Percentiles rank a stretch among this genome's conserved stretches.
Evolutionary conservation across 2,797 vertebrate species (phyloP).

Genomic region (Sus cebifrons): DNA sequence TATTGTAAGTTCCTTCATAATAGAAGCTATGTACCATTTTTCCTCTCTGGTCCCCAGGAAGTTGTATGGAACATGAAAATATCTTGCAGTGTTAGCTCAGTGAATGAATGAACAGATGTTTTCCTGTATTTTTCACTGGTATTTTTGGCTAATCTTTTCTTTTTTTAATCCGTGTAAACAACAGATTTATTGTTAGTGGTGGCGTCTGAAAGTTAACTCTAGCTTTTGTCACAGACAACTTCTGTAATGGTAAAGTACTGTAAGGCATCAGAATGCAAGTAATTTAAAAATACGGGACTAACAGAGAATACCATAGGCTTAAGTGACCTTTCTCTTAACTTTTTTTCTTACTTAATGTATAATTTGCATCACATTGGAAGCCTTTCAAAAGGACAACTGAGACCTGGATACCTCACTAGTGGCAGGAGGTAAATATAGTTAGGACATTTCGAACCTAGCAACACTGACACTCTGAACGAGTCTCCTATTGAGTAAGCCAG

Average conservation of each 20-base stretch:
- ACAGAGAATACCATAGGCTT: neutral
- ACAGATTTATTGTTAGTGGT: neutral
- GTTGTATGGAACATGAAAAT: slow-evolving; percentile 3
- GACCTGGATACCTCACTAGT: neutral
- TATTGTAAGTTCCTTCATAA: neutral
- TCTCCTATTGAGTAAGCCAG: neutral
- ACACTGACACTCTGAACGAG: neutral
- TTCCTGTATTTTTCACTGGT: slow-evolving; percentile 2
- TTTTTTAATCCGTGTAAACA: neutral
- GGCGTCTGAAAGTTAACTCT: neutral
- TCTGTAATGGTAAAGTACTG: slow-evolving; percentile 1
- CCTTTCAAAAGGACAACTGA: slow-evolving; percentile 60
- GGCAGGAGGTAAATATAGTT: neutral
- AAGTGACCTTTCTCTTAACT: slow-evolving; percentile 49
- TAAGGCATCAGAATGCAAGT: neutral
- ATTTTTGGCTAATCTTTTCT: neutral
- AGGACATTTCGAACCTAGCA: neutral
- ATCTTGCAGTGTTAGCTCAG: neutral
- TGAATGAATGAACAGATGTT: neutral
- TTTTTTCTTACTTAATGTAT: neutral
- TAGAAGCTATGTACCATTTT: neutral
- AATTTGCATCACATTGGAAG: slow-evolving; percentile 50
- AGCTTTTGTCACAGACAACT: slow-evolving; percentile 39
- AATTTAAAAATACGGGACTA: slow-evolving; percentile 45
- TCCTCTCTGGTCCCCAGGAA: neutral